These are phyloP conservation scores for Sinocyclocheilus anshuiensis DNA, from an alignment of 2,113 vertebrate genomes.

Conservation along the genomic window DNA sequence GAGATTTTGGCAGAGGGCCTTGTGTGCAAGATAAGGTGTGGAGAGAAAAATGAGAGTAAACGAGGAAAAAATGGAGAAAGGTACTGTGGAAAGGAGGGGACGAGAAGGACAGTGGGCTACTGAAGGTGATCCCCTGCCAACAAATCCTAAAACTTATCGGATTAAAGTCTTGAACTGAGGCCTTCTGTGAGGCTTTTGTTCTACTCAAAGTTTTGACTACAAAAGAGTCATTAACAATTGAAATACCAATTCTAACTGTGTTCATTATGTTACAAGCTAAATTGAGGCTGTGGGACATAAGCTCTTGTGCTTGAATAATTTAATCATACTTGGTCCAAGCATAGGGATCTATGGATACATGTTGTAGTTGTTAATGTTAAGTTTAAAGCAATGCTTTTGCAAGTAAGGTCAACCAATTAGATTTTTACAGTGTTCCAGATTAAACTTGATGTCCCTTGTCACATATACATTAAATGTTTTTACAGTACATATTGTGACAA, in stretches of 20 bases:
- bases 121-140: conserved; percentile 56
- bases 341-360: background rate
- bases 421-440: too few species aligned
- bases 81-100: conserved; percentile 14
- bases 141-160: background rate
- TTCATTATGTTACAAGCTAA: background rate
- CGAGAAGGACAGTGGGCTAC: conserved; percentile 40
- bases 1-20: conserved; percentile 57
- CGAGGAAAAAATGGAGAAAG: conserved; percentile 40
- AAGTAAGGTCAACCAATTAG: background rate
- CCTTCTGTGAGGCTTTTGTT: background rate
- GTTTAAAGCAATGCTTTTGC: background rate
- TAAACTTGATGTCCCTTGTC: too few species aligned
- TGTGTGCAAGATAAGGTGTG: conserved; percentile 54
- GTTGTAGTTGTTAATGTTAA: background rate
- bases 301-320: background rate
- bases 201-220: too few species aligned
- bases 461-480: too few species aligned
- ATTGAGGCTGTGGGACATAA: background rate
- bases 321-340: background rate
- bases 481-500: too few species aligned
- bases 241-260: background rate
- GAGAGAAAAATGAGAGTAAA: conserved; percentile 59
- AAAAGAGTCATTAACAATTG: background rate
- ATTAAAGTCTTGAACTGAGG: background rate